Base-by-base conservation (phyloP, 1,140 invertebrate genomes). In the Lethocerus indicus region DNA sequence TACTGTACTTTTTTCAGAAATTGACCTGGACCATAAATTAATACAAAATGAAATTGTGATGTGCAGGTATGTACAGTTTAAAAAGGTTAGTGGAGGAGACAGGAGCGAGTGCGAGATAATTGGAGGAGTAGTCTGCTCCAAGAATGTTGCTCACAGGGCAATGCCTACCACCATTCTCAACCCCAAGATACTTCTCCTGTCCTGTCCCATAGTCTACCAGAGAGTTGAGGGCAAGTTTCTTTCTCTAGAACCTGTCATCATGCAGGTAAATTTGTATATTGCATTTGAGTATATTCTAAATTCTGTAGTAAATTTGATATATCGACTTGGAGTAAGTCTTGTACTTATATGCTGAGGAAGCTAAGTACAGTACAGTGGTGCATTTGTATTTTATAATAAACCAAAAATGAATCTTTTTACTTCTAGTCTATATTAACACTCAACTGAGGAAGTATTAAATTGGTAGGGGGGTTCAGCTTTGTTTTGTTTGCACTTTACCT, bases 181-280 rank as follows among this genome's bases (percentile, higher is more conserved):
- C 60, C 89, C 92, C 1, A 81, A 79, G 47, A 83, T 97, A 45
- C 68, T 97, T 1, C 63, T 96, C 1, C 67, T 96, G 5, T 74
- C 82, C 56, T 90, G 87, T 49, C 79, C 89, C 3, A 81, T 96
- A 41, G 88, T 88, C 51, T 96, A 94, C 63, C 89, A 96, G 63
- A 71, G 90, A 51, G 83, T 87, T 1, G 87, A 93, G 63, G 87
- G 88, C 21, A 87, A 90, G 61, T 73, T 93, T 39, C 78, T 90
- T 36, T 91, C 87, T 9, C 68, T 96, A 28, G 90, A 94, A 60
- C 89, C 90, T 7, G 78, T 94, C 6, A 74, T 94, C 56, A 72
- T 94, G 69, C 88, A 90, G 71, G 83, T 81, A 64, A 60, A 40
- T 41, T 41, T 41, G 24, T 41, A 2, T 41, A 41, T 40, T 16